Evolutionary conservation across 2,797 vertebrate species (phyloP), one percentile per base, ranked within the genome.

Genomic region (Alfaro cultratus): DNA sequence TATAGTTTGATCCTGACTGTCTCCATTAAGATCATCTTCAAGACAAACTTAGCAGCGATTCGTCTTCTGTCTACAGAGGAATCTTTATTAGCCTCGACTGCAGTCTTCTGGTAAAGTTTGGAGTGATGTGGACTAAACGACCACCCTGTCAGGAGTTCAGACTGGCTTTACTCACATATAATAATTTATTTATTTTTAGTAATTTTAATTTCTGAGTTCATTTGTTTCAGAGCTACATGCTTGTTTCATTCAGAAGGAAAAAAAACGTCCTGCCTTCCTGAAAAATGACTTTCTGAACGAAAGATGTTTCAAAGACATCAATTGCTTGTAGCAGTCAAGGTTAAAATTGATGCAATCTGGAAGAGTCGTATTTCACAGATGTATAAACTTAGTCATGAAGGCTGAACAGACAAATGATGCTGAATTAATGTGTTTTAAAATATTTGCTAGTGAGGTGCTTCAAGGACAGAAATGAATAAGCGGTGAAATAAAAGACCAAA

Each of bases 11-110:
- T 6, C 23, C 23, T 43, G 18, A 8, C 36, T 6, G 23, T 43
- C 67, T 70, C 39, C 39, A 70, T n/a, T 43, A 70, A 26, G 67
- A 26, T 70, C 23, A n/a, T 70, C 67, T 43, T 43, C 67, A 70
- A 43, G 36, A 41, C 36, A 68, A 68, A 68, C 21, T 26, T 41
- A 34, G 9, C 23, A 41, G 34, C 5, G 64, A 67, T 67, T 41
- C 43, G 39, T 43, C 26, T 68, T 41, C 34, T 26, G 39, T 68
- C 67, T 41, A 6, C 36, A 41, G 12, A 43, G 4, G 36, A 11
- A 67, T 13, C 23, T 68, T 43, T 43, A 43, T 13, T n/a, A 41
- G 4, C 23, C 13, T n/a, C 41, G 11, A 70, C 67, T 43, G 67
- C 34, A 70, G 39, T 43, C 23, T 70, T 4, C 39, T 26, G 21